phyloP scores from a whole-genome alignment of 2,797 vertebrate species.

The Sebastes reedi region DNA sequence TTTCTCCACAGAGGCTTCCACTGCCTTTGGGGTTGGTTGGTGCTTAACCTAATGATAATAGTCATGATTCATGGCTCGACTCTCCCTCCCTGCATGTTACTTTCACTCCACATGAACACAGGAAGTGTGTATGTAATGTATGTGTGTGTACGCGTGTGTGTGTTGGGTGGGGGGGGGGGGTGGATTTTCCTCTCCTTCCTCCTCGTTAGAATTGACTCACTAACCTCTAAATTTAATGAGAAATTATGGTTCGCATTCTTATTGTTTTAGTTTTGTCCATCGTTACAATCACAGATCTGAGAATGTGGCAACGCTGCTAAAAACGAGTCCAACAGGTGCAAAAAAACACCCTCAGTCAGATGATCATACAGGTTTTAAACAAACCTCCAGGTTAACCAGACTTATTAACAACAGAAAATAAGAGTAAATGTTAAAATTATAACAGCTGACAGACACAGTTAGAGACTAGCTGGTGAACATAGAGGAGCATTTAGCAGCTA shows the following conservation, averaged over 20 bases:
- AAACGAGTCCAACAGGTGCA: background rate
- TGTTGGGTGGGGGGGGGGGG: background rate
- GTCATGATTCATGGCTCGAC: constrained; percentile 86
- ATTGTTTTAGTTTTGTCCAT: background rate
- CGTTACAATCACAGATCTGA: background rate
- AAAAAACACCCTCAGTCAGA: background rate
- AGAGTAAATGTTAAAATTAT: background rate
- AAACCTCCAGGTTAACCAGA: background rate
- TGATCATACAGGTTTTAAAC: background rate
- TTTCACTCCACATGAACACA: constrained; percentile 52
- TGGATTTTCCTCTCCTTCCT: background rate
- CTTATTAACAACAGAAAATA: background rate
- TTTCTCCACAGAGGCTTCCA: constrained; percentile 76
- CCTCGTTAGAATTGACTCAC: background rate
- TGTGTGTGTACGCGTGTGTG: background rate
- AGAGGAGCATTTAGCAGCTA: background rate
- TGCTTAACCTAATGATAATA: constrained; percentile 87
- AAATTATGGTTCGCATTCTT: background rate
- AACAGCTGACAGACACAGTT: background rate
- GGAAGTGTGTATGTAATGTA: constrained; percentile 18
- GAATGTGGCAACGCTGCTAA: background rate
- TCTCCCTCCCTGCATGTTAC: constrained; percentile 75
- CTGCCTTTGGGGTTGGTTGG: constrained; percentile 82
- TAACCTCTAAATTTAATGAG: background rate
- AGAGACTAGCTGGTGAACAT: background rate